Conservation (phyloP, 2,888 invertebrate species). For the Oasisia sp. region DNA sequence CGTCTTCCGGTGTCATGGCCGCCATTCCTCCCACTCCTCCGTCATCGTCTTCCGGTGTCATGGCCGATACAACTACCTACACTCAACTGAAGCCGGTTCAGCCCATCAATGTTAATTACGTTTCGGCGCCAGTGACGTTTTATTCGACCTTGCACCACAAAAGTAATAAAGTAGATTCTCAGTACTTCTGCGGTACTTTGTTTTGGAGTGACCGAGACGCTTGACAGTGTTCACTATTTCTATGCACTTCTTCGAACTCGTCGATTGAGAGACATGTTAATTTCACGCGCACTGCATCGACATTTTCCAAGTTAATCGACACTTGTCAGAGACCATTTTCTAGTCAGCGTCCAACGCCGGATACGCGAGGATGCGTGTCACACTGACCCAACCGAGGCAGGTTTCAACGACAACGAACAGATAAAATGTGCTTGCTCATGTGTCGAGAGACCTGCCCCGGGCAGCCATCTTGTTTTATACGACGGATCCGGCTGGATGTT, state of each 20-base stretch:
- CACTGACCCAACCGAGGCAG: neutral
- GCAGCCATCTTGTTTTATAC: slow-evolving; percentile 1
- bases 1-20: no score
- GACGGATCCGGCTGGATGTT: neutral
- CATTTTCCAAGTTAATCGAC: neutral
- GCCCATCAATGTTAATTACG: no score
- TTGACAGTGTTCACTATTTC: neutral
- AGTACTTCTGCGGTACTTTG: neutral
- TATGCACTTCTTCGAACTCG: neutral
- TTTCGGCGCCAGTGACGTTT: neutral
- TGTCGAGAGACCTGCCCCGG: neutral
- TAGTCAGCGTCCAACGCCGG: neutral
- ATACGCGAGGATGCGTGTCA: neutral
- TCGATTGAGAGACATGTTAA: neutral
- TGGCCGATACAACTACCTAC: no score
- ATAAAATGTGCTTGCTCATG: neutral
- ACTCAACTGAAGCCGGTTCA: no score
- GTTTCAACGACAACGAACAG: slow-evolving; percentile 5
- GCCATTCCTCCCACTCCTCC: no score
- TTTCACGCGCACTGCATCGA: neutral
- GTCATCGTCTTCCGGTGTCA: no score
- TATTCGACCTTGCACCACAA: neutral
- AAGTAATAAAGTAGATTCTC: neutral
- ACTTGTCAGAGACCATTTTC: neutral
- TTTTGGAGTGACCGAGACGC: neutral